Evolutionary conservation across 2,113 vertebrate genomes (phyloP).

Genomic region (Naja naja): DNA sequence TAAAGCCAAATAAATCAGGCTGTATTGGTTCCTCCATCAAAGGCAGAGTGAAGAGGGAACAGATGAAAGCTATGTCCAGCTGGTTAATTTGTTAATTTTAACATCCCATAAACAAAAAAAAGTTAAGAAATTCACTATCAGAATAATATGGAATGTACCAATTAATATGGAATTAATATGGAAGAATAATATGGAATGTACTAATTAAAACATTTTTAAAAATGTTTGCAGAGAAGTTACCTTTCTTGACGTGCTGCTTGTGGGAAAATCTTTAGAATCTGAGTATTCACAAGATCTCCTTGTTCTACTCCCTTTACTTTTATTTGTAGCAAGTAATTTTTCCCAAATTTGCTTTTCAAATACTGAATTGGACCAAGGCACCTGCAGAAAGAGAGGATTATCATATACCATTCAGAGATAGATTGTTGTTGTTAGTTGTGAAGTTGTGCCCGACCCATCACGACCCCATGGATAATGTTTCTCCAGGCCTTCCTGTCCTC

Average conservation of each 20-base stretch:
- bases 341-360: constrained; percentile 79
- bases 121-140: background rate
- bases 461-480: too few relatives aligned
- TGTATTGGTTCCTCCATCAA: background rate
- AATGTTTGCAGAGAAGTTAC: constrained; percentile 42
- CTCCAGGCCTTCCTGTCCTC: too few relatives aligned
- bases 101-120: background rate
- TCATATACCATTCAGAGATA: background rate
- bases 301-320: constrained; percentile 70
- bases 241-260: constrained; percentile 77
- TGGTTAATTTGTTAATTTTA: background rate
- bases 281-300: constrained; percentile 72
- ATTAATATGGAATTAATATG: background rate
- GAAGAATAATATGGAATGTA: background rate
- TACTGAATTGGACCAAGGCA: constrained; percentile 85
- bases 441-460: too few relatives aligned
- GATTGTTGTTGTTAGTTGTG: too few relatives aligned
- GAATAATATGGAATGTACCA: background rate
- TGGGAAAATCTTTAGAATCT: constrained; percentile 81
- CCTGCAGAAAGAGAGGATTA: constrained; percentile 50
- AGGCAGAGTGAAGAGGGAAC: background rate
- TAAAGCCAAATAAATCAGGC: background rate
- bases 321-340: constrained; percentile 81
- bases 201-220: background rate
- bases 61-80: background rate